phyloP scores from a whole-genome alignment of 2,113 vertebrate species.

The Pachypanchax playfairii region DNA sequence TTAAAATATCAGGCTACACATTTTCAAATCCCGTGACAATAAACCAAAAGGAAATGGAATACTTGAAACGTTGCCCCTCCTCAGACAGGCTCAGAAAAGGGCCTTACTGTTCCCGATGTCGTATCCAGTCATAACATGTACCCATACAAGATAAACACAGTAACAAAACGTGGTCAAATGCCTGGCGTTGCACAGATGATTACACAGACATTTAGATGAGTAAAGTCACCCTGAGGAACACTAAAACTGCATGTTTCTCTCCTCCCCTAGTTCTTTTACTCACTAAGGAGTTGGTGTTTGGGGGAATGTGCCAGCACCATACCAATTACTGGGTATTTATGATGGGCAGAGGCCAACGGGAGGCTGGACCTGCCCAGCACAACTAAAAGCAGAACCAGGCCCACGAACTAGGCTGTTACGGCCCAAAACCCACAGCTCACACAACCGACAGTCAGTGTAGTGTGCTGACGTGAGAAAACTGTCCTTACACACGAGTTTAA shows the following conservation, averaged over 20 bases:
- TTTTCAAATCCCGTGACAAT: constrained; percentile 54
- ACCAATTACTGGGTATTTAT: constrained; percentile 66
- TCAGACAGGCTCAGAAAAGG: constrained; percentile 29
- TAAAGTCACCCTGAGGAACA: constrained; percentile 52
- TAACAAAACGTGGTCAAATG: constrained; percentile 49
- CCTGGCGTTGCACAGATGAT: constrained; percentile 58
- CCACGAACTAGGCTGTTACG: constrained; percentile 40
- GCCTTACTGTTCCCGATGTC: constrained; percentile 18
- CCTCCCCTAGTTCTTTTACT: constrained; percentile 46
- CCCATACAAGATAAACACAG: constrained; percentile 52
- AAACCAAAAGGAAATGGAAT: constrained; percentile 52
- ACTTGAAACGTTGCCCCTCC: constrained; percentile 34
- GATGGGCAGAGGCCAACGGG: constrained; percentile 42
- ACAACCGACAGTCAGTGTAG: constrained; percentile 37
- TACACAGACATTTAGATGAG: constrained; percentile 52
- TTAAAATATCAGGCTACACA: constrained; percentile 60
- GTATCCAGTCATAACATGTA: constrained; percentile 62
- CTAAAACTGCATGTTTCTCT: constrained; percentile 53
- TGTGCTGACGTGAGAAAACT: constrained; percentile 62
- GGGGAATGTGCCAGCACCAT: constrained; percentile 53
- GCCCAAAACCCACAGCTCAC: constrained; percentile 60
- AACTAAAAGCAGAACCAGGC: constrained; percentile 57
- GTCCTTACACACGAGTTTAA: constrained; percentile 54
- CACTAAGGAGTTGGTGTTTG: constrained; percentile 42
- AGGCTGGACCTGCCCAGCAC: constrained; percentile 45